Percentiles rank a stretch among this genome's conserved stretches.
Evolutionary conservation across 2,888 invertebrate genomes (phyloP).

Genomic region (Anaspis maculata): DNA sequence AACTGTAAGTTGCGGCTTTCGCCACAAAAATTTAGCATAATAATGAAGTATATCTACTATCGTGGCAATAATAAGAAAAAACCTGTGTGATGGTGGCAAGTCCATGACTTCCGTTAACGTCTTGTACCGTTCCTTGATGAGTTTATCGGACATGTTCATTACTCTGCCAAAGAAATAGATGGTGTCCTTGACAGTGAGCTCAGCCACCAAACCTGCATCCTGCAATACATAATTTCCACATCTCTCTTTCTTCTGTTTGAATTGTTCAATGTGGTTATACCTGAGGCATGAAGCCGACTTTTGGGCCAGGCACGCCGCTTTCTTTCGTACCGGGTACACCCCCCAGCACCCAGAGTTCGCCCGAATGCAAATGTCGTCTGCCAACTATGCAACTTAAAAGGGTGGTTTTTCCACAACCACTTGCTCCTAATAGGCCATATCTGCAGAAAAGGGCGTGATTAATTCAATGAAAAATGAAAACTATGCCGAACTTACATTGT

Average conservation of each 20-base stretch:
- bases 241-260: background rate
- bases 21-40: no score
- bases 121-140: conserved; percentile 57
- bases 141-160: conserved; percentile 62
- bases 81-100: conserved; percentile 58
- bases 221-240: no score
- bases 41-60: no score
- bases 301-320: conserved; percentile 81
- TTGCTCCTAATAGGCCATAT: conserved; percentile 82
- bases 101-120: conserved; percentile 66
- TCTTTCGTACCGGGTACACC: conserved; percentile 73
- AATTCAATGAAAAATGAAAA: background rate
- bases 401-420: conserved; percentile 88
- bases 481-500: conserved; percentile 58
- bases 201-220: conserved; percentile 72
- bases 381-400: conserved; percentile 81
- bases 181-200: conserved; percentile 76
- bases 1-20: no score
- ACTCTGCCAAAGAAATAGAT: conserved; percentile 82
- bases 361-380: conserved; percentile 66
- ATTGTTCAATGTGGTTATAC: conserved; percentile 15
- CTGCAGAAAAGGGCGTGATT: conserved; percentile 43
- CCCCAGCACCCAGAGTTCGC: conserved; percentile 79
- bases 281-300: conserved; percentile 59
- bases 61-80: no score